Evolutionary conservation across 2,888 invertebrate species (phyloP).

Genomic region (Zootermopsis nevadensis): DNA sequence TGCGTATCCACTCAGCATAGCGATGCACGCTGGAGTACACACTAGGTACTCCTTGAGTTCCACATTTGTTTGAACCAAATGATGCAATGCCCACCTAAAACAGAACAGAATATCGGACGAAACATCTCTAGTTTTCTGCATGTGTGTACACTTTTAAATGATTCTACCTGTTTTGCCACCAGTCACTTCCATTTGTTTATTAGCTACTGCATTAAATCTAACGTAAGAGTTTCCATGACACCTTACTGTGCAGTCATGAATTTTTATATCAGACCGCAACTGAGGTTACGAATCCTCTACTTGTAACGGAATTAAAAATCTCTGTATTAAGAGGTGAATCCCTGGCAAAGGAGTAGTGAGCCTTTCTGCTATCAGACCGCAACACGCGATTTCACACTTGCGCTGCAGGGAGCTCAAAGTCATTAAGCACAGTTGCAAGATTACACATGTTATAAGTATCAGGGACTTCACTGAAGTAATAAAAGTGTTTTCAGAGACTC

Average conservation of each 20-base stretch:
- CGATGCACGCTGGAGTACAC: constrained; percentile 82
- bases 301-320: no score
- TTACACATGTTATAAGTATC: no score
- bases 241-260: neutral
- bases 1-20: constrained; percentile 80
- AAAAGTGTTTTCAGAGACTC: no score
- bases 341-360: no score
- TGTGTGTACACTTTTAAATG: neutral
- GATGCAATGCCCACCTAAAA: constrained; percentile 80
- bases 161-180: neutral
- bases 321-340: no score
- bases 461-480: no score
- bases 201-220: neutral
- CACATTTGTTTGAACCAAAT: constrained; percentile 83
- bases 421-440: no score
- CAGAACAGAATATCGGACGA: neutral
- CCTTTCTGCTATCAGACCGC: no score
- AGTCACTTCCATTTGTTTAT: neutral
- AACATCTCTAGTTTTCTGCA: neutral
- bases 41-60: constrained; percentile 78
- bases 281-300: no score
- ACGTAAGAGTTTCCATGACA: neutral
- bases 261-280: neutral
- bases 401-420: no score
- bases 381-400: no score